Percentiles rank a stretch among this genome's conserved stretches.
These are phyloP conservation scores for Manis javanica DNA, from an alignment of 2,797 vertebrate species.

Conservation along the genomic window DNA sequence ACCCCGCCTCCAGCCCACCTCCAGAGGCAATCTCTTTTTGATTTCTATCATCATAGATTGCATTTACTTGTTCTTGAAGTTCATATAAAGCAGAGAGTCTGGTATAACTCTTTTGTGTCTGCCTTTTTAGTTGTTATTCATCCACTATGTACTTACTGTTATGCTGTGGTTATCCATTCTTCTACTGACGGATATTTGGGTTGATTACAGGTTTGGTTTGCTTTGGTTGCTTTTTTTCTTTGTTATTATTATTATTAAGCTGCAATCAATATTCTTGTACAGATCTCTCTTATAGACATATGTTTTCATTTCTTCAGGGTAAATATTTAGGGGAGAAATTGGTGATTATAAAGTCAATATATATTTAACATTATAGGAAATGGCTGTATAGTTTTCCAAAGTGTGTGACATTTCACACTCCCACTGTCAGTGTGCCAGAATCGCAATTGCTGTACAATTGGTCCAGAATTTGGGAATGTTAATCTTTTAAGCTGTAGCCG, in stretches of 20 bases:
- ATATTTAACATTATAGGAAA: not conserved
- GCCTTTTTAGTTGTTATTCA: not conserved
- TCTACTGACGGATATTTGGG: not conserved
- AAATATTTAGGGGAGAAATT: not conserved
- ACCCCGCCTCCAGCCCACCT: not conserved
- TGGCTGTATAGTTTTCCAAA: not conserved
- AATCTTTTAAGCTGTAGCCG: no score
- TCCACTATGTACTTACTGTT: no score
- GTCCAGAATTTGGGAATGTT: not conserved
- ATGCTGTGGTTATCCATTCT: not conserved
- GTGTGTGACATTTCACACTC: not conserved
- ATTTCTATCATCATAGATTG: not conserved
- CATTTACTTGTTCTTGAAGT: not conserved
- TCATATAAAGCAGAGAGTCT: not conserved
- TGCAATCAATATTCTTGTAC: not conserved
- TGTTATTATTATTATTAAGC: not conserved
- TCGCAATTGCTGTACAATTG: not conserved
- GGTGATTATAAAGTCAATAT: not conserved
- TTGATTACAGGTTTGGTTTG: not conserved
- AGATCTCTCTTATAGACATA: not conserved
- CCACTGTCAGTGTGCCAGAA: not conserved
- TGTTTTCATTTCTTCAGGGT: not conserved
- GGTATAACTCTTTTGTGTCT: not conserved
- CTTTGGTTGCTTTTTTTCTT: not conserved
- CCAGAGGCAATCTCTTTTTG: not conserved